These are phyloP conservation scores for Torymus aiolomorphi DNA, from an alignment of 2,888 invertebrate genomes.

Conservation along the genomic window DNA sequence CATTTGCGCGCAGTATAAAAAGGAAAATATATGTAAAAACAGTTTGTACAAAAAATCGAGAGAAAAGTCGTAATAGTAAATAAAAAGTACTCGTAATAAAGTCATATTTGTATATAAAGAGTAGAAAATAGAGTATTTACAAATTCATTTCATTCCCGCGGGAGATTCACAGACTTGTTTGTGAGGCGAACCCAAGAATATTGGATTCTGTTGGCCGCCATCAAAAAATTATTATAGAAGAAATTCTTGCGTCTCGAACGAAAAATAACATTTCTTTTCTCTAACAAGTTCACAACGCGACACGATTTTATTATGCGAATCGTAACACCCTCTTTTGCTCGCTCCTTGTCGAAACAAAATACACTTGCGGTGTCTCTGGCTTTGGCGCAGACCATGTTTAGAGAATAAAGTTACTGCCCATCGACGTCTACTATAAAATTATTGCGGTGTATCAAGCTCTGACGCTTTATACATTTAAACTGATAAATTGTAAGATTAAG, in stretches of 20 bases:
- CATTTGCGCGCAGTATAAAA: conserved; percentile 58
- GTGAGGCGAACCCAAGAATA: conserved; percentile 38
- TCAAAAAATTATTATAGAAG: conserved; percentile 23
- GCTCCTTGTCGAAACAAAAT: conserved; percentile 23
- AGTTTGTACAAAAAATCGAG: conserved; percentile 74
- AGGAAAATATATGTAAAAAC: conserved; percentile 72
- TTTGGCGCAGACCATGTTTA: conserved; percentile 64
- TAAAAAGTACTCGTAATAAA: conserved; percentile 66
- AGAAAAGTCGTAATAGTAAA: conserved; percentile 69
- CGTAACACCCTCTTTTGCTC: conserved; percentile 25
- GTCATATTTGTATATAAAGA: conserved; percentile 60
- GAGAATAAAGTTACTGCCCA: conserved; percentile 61
- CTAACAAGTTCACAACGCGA: conserved; percentile 42
- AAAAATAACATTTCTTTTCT: conserved; percentile 41
- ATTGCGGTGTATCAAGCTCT: conserved; percentile 13
- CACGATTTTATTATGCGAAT: conserved; percentile 47
- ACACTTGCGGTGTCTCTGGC: conserved; percentile 58
- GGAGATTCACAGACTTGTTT: conserved; percentile 45
- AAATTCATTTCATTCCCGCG: conserved; percentile 56
- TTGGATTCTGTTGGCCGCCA: conserved; percentile 45
- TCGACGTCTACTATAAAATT: conserved; percentile 29
- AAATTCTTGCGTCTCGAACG: conserved; percentile 37
- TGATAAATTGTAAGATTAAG: conserved; percentile 18
- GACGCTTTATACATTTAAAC: neutral
- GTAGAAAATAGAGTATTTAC: conserved; percentile 69